phyloP scores from a whole-genome alignment of 2,888 invertebrate genomes.

The Atethmia centrago region DNA sequence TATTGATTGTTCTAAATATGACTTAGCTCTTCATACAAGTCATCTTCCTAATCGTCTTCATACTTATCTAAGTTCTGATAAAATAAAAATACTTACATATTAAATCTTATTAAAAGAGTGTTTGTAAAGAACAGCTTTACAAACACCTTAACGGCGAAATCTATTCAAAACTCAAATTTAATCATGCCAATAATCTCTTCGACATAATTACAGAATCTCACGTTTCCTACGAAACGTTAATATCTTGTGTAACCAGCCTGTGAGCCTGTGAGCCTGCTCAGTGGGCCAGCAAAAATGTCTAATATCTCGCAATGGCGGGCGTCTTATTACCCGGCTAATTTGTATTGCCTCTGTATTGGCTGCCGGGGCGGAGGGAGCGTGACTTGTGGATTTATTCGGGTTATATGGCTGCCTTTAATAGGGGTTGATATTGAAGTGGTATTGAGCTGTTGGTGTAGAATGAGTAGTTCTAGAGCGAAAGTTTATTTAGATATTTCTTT shows the following conservation, averaged over 20 bases:
- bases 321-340: constrained; percentile 66
- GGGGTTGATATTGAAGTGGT: constrained; percentile 33
- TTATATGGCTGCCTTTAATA: constrained; percentile 38
- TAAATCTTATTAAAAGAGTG: not conserved
- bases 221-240: constrained; percentile 18
- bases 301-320: constrained; percentile 56
- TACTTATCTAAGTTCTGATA: not conserved
- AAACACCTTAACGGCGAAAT: not conserved
- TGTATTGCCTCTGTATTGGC: constrained; percentile 54
- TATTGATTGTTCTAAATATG: not conserved
- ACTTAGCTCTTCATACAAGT: too few relatives aligned
- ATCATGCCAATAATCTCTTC: constrained; percentile 12
- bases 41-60: too few relatives aligned
- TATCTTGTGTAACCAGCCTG: constrained; percentile 40
- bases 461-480: not conserved
- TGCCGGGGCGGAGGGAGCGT: constrained; percentile 37
- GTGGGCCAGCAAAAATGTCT: constrained; percentile 52
- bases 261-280: constrained; percentile 35
- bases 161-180: constrained; percentile 16
- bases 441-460: constrained; percentile 43
- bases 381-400: constrained; percentile 51
- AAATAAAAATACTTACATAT: not conserved
- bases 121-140: not conserved
- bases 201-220: not conserved
- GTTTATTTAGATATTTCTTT: not conserved